Base-by-base conservation (phyloP, 2,888 invertebrate species). In the Electrophaes corylata region DNA sequence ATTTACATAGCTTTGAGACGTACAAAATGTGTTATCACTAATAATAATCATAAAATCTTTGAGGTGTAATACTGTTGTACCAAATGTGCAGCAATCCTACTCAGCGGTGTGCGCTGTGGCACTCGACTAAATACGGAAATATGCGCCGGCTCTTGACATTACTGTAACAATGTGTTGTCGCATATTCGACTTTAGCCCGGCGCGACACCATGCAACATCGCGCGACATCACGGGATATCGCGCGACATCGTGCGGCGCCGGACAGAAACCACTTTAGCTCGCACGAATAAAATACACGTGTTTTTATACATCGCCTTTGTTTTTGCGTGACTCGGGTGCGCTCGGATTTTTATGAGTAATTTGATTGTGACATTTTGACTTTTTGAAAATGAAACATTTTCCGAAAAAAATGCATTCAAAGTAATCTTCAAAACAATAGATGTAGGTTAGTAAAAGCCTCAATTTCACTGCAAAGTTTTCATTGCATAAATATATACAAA, bases 61-160 rank as follows among this genome's bases (percentile, higher is more conserved):
- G n/a, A n/a, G n/a, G 23, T 3, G 3, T 1, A 5, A 10, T 10
- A 8, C 6, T 5, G 6, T 6, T 14, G 6, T 16, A 14, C 5
- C 4, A 19, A 49, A 33, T 14, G 33, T 31, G 40, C 26, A 41
- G 53, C 14, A 18, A 23, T 46, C 33, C 29, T 40, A 46, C 40
- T 33, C n/a, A 47, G 47, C 29, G 47, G 5, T 51, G 39, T 59
- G 55, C 51, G 40, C 64, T 63, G 59, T 50, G 50, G 50, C 58
- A 63, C 63, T 65, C 60, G 60, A 70, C 67, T 67, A 63, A 65
- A 66, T 52, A 65, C 65, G 67, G 67, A 63, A 72, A 69, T 69
- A 71, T 72, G 67, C 64, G 57, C 61, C 52, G 39, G 52, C 54
- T 37, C 55, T 48, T 59, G 49, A 31, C 45, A 59, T 49, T 50